phyloP scores from a whole-genome alignment of 2,888 invertebrate species.

The Andrena dorsata region DNA sequence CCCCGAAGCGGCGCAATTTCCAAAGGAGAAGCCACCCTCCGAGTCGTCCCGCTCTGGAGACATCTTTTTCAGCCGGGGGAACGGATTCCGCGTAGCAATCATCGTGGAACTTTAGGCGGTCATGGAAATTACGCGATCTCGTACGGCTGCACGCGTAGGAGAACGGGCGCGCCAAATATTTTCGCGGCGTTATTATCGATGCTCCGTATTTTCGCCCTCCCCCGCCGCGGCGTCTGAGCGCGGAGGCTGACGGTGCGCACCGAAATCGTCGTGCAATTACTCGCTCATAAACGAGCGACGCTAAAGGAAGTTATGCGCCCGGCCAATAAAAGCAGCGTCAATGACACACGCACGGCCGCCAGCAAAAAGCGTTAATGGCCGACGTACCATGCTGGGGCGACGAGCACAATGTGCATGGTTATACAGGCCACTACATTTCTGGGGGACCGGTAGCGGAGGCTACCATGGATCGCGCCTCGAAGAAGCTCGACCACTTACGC shows the following conservation, averaged over 20 bases:
- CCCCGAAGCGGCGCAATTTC: background rate
- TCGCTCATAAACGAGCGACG: conserved; percentile 77
- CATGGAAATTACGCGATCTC: conserved; percentile 38
- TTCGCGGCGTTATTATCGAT: conserved; percentile 56
- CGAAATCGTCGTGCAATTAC: conserved; percentile 80
- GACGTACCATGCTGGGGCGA: conserved; percentile 52
- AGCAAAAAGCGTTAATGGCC: conserved; percentile 72
- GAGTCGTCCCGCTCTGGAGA: conserved; percentile 9
- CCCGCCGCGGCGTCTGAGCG: conserved; percentile 39
- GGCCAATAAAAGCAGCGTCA: conserved; percentile 75
- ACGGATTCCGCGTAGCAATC: conserved; percentile 47
- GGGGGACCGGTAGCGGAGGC: background rate
- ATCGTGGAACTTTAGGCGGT: conserved; percentile 51
- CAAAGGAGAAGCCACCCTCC: background rate
- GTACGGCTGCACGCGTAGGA: background rate
- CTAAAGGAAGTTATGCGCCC: conserved; percentile 72
- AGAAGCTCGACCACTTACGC: too few species aligned
- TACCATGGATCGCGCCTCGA: too few species aligned
- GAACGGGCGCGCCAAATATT: conserved; percentile 50
- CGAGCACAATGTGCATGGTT: conserved; percentile 61
- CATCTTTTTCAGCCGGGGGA: conserved; percentile 15
- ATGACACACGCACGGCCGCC: conserved; percentile 74
- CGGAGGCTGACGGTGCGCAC: conserved; percentile 45
- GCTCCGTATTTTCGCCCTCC: conserved; percentile 61
- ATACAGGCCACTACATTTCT: conserved; percentile 52